A percentile compares a stretch with the other conserved stretches of the same genome.
Conservation (phyloP, 2,113 vertebrate genomes). For the Oostethus manadensis region DNA sequence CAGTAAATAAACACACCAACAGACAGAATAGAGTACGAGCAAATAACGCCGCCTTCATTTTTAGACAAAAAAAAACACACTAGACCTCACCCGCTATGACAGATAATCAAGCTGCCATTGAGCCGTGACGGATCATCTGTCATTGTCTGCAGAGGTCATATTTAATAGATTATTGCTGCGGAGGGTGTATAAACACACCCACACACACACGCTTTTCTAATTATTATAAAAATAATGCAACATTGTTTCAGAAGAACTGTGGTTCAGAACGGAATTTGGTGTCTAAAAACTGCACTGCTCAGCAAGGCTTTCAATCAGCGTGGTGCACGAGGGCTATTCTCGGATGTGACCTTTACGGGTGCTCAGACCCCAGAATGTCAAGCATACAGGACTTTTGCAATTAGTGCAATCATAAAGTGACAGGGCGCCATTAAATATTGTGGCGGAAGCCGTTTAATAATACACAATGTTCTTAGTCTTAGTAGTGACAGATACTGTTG, state of each 20-base stretch:
- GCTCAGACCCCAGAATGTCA: neutral
- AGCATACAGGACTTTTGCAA: neutral
- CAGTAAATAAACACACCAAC: neutral
- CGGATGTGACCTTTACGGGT: neutral
- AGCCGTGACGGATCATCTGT: slow-evolving; percentile 40
- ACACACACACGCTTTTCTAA: neutral
- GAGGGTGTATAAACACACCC: neutral
- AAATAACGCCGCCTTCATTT: neutral
- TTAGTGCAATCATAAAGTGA: neutral
- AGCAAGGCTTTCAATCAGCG: neutral
- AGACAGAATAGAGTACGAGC: neutral
- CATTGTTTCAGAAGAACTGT: neutral
- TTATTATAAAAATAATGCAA: too few relatives aligned
- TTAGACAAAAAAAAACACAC: neutral
- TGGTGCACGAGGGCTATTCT: neutral
- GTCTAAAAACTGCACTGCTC: neutral
- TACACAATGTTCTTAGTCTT: too few relatives aligned
- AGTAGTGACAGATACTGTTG: too few relatives aligned
- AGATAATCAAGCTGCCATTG: slow-evolving; percentile 11
- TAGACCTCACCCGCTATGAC: slow-evolving; percentile 14
- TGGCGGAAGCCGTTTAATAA: too few relatives aligned
- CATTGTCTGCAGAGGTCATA: slow-evolving; percentile 47
- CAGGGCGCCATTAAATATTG: too few relatives aligned
- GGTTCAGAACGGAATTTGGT: neutral
- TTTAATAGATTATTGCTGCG: slow-evolving; percentile 30